Conservation (phyloP, 1,140 invertebrate species). For the Neoseiulus cucumeris region DNA sequence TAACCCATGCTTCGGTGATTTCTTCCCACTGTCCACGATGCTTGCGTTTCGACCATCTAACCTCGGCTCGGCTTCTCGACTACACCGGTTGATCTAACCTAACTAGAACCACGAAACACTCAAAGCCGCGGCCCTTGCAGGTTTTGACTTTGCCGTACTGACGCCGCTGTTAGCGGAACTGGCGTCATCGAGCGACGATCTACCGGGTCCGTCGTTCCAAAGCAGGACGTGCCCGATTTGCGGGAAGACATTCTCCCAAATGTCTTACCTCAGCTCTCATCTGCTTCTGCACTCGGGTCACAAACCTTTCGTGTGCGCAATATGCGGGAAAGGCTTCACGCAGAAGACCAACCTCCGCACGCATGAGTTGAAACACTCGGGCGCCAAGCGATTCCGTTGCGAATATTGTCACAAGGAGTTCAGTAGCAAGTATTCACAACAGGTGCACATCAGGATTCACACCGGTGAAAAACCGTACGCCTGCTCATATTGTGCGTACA, state of each 20-base stretch:
- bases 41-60: too few species aligned
- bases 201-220: constrained; percentile 4
- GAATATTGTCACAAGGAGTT: constrained; percentile 31
- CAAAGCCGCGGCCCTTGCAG: neutral
- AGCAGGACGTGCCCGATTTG: neutral
- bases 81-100: too few species aligned
- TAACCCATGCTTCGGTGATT: too few species aligned
- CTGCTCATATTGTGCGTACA: constrained; percentile 13
- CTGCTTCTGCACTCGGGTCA: constrained; percentile 4
- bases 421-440: constrained; percentile 9
- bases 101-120: too few species aligned
- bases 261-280: constrained; percentile 8
- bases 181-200: neutral
- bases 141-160: neutral
- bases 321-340: constrained; percentile 38
- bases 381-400: constrained; percentile 35
- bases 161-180: neutral
- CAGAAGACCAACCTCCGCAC: constrained; percentile 35
- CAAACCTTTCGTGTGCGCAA: constrained; percentile 36
- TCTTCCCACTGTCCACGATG: too few species aligned
- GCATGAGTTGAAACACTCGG: constrained; percentile 34
- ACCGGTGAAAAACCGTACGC: constrained; percentile 23
- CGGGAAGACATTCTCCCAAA: constrained; percentile 2
- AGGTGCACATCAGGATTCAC: constrained; percentile 20
- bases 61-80: too few species aligned